These are phyloP conservation scores for Heteromyza rotundicornis DNA, from an alignment of 2,888 invertebrate genomes.

Conservation along the genomic window DNA sequence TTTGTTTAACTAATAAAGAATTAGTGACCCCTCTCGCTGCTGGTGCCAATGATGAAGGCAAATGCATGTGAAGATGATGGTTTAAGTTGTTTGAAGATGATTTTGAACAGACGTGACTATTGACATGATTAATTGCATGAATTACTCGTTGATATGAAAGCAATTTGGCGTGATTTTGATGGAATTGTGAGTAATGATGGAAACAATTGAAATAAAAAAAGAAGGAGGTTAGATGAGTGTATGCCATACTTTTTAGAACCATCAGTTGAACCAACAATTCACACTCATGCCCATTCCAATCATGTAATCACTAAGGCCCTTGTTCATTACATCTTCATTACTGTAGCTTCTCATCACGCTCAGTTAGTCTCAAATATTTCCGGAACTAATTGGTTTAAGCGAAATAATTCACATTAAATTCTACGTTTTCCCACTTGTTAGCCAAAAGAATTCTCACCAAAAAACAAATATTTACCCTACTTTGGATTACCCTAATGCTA, in stretches of 20 bases:
- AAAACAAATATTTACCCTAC: slow-evolving; percentile 38
- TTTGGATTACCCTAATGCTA: background rate
- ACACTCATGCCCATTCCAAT: too few species aligned
- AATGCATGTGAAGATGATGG: slow-evolving; percentile 11
- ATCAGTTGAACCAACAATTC: too few species aligned
- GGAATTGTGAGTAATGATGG: slow-evolving; percentile 16
- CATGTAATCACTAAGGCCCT: too few species aligned
- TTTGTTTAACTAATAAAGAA: slow-evolving; percentile 28
- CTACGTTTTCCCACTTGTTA: slow-evolving; percentile 36
- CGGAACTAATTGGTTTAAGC: slow-evolving; percentile 46
- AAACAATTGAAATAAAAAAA: background rate
- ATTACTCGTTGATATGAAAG: slow-evolving; percentile 16
- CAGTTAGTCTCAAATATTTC: slow-evolving; percentile 44
- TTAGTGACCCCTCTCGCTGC: slow-evolving; percentile 9
- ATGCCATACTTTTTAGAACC: too few species aligned
- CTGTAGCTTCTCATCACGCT: background rate
- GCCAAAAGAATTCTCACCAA: slow-evolving; percentile 33
- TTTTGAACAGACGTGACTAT: slow-evolving; percentile 12
- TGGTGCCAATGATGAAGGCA: slow-evolving; percentile 3
- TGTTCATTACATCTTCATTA: too few species aligned
- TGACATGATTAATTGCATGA: slow-evolving; percentile 30
- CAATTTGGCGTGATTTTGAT: slow-evolving; percentile 28
- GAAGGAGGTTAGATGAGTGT: too few species aligned
- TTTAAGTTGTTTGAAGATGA: slow-evolving; percentile 17
- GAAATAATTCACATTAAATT: slow-evolving; percentile 37